phyloP scores from a whole-genome alignment of 2,797 vertebrate species.

The Pelobates cultripes region DNA sequence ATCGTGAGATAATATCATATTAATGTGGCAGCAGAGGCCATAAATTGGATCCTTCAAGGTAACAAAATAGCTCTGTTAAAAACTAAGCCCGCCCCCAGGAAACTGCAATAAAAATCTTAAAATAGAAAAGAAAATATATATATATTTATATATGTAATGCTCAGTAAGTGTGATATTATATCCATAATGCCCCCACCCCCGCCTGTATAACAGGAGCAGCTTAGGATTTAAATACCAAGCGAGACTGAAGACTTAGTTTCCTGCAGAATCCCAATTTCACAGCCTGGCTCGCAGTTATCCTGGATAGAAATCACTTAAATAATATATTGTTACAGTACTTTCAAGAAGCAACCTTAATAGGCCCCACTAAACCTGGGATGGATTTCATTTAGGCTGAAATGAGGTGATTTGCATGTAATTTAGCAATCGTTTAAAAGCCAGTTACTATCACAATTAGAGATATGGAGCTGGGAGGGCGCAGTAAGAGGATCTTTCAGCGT shows the following conservation, averaged over 20 bases:
- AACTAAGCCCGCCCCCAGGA: no score
- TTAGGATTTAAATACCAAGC: background rate
- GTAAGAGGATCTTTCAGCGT: background rate
- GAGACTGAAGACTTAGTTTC: background rate
- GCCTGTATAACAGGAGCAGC: no score
- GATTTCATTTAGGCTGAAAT: constrained; percentile 18
- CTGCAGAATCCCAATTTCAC: background rate
- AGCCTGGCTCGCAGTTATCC: background rate
- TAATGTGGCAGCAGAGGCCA: no score
- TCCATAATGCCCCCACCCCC: no score
- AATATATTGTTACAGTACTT: background rate
- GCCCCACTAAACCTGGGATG: background rate
- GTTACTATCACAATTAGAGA: constrained; percentile 7
- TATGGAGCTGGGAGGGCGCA: background rate
- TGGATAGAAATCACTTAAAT: background rate
- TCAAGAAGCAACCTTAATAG: constrained; percentile 16
- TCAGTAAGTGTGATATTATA: no score
- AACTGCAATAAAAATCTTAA: no score
- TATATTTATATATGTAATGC: no score
- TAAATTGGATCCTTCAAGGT: no score
- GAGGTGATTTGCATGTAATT: constrained; percentile 44
- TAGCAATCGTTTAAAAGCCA: constrained; percentile 21
- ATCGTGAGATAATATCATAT: no score
- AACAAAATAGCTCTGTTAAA: no score
- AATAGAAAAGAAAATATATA: no score